A percentile compares a stretch with the other conserved stretches of the same genome.
Evolutionary conservation across 1,140 invertebrate species (phyloP).

Genomic region (Amphibalanus amphitrite): DNA sequence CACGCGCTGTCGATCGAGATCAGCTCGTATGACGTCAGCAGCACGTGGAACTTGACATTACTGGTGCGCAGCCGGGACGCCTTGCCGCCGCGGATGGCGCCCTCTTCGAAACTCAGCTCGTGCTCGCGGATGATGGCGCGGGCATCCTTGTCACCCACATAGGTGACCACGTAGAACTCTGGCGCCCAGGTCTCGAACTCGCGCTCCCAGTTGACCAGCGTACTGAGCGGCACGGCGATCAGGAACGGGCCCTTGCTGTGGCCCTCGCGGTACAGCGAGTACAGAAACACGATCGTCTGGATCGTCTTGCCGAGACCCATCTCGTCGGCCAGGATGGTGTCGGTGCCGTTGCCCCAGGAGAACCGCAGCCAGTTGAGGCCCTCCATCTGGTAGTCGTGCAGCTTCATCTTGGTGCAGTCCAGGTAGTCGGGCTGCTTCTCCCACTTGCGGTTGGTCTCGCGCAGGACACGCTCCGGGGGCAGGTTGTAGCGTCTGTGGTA

Average conservation of each 20-base stretch:
- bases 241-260: conserved; percentile 97
- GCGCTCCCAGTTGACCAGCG: conserved; percentile 99
- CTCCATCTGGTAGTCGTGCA: conserved; percentile 97
- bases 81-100: conserved; percentile 65
- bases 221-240: conserved; percentile 87
- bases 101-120: conserved; percentile 93
- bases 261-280: conserved; percentile 96
- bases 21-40: conserved; percentile 95
- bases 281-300: conserved; percentile 94
- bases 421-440: conserved; percentile 87
- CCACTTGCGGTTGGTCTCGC: conserved; percentile 86
- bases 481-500: conserved; percentile 50
- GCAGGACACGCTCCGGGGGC: conserved; percentile 73
- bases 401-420: conserved; percentile 62
- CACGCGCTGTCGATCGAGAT: conserved; percentile 94
- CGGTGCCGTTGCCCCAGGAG: conserved; percentile 91
- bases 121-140: conserved; percentile 82
- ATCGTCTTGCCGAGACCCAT: conserved; percentile 99
- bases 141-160: conserved; percentile 95
- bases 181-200: conserved; percentile 99
- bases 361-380: conserved; percentile 38
- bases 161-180: conserved; percentile 97
- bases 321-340: conserved; percentile 96
- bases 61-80: conserved; percentile 65
- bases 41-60: conserved; percentile 92